Conservation (phyloP, 2,113 vertebrate species). For the Ageneiosus marmoratus region DNA sequence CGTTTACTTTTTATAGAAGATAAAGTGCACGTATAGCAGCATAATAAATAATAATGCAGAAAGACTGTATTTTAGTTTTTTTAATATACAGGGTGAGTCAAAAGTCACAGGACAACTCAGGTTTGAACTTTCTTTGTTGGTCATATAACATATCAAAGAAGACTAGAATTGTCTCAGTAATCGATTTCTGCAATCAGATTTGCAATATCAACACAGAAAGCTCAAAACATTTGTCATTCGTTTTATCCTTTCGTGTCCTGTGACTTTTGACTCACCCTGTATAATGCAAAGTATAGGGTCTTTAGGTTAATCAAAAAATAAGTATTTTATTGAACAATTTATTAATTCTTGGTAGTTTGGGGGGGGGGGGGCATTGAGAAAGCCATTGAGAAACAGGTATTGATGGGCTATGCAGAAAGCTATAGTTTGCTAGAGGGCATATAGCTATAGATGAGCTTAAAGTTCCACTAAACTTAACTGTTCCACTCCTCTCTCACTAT, state of each 20-base stretch:
- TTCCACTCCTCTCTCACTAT: neutral
- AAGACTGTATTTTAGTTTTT: neutral
- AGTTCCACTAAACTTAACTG: neutral
- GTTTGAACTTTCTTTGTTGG: no score
- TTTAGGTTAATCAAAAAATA: neutral
- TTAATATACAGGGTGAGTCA: no score
- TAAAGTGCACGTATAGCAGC: neutral
- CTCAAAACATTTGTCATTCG: no score
- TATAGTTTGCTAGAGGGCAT: neutral
- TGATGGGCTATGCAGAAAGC: neutral
- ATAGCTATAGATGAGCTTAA: neutral
- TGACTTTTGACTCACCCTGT: no score
- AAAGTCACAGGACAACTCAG: no score
- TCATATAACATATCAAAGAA: no score
- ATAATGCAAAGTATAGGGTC: neutral
- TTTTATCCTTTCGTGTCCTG: no score
- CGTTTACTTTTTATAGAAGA: neutral
- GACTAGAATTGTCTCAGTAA: no score
- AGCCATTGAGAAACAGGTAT: neutral
- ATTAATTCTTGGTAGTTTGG: no score
- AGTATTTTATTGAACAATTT: neutral
- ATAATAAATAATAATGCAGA: neutral
- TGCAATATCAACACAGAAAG: no score
- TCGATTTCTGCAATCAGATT: no score
- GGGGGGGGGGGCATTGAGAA: no score